These are phyloP conservation scores for Papilio helenus DNA, from an alignment of 1,140 invertebrate genomes.

Conservation along the genomic window DNA sequence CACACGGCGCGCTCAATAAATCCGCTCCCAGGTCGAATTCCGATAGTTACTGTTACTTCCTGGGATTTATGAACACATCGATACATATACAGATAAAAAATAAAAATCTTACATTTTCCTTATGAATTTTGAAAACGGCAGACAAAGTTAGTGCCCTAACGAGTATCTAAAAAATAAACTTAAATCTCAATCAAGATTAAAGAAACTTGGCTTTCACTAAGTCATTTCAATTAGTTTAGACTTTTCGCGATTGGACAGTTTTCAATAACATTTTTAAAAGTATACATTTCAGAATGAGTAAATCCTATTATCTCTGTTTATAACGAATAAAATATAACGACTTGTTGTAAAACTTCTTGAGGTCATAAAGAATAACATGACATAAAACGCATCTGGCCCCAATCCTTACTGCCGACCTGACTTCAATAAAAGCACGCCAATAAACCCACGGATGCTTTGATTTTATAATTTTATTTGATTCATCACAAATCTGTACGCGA, in stretches of 20 bases:
- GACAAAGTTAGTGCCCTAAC: too few species aligned
- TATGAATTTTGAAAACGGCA: background rate
- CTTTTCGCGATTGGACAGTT: too few species aligned
- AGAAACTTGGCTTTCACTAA: background rate
- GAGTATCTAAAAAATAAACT: too few species aligned
- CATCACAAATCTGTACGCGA: background rate
- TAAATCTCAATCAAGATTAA: too few species aligned
- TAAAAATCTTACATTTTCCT: background rate
- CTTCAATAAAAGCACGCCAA: background rate
- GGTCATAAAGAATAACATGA: constrained; percentile 9
- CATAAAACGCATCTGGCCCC: constrained; percentile 7
- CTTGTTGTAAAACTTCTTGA: constrained; percentile 2
- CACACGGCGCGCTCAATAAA: constrained; percentile 32
- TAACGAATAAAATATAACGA: background rate
- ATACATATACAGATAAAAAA: background rate
- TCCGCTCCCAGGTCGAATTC: background rate
- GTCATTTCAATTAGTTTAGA: too few species aligned
- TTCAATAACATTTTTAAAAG: background rate
- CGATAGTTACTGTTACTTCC: constrained; percentile 14
- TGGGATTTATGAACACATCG: background rate
- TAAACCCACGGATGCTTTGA: constrained; percentile 1
- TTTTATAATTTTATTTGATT: constrained; percentile 12
- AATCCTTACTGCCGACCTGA: background rate
- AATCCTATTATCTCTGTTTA: constrained; percentile 4
- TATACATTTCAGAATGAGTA: background rate